Base-by-base conservation (phyloP, 2,888 invertebrate species). In the Apotomis capreana region DNA sequence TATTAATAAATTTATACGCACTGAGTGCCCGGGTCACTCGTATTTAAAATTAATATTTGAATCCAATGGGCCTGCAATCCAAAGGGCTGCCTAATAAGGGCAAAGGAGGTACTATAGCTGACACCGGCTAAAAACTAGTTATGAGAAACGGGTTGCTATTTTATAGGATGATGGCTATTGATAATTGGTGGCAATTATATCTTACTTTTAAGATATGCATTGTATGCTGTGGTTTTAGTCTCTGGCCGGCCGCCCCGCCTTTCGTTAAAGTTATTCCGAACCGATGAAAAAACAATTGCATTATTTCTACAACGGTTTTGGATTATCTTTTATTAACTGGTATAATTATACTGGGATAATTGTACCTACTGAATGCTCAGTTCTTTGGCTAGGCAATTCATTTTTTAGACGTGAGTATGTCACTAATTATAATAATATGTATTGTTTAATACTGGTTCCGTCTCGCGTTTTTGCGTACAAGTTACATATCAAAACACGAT, bases 31-130 rank as follows among this genome's bases (percentile, higher is more conserved):
- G 68, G 68, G 72, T 68, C 59, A 68, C 52, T 68, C 63, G 68
- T 72, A 72, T 68, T 63, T 72, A 63, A 68, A 72, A 68, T 72
- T 72, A 72, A 72, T 72, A 72, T 72, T 72, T 63, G 72, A 63
- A 63, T 59, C 63, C 68, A 72, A 63, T 72, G 62, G 52, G 58
- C 63, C 68, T 62, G 67, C 65, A 71, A 62, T 62, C 68, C 62
- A 59, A 72, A 72, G 72, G 68, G 72, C 59, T 68, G 58, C 72
- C 72, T 59, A 72, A 72, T 72, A 72, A 68, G 72, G 72, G 63
- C 63, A 71, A 71, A 67, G 55, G 65, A 65, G 65, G 65, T 55
- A 46, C 44, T 55, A 55, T 26, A 26, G 49, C 46, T 26, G 26
- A 65, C 65, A 55, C 26, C 55, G 46, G 46, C 26, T 57, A 65